These are phyloP conservation scores for Odontesthes bonariensis DNA, from an alignment of 2,113 vertebrate genomes.

Conservation along the genomic window DNA sequence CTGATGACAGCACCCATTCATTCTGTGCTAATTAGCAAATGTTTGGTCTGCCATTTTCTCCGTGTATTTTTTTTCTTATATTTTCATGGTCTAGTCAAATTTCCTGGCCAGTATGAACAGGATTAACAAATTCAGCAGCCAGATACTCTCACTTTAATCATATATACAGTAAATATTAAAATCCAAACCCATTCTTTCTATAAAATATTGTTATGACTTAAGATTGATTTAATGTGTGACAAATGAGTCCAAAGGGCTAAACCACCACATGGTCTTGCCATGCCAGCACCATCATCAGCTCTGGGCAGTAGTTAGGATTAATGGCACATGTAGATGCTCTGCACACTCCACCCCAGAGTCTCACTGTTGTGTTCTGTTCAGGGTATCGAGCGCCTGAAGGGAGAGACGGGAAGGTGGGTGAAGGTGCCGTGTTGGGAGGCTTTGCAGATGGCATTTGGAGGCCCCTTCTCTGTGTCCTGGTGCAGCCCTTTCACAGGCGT, in stretches of 20 bases:
- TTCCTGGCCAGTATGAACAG: constrained; percentile 11
- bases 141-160: background rate
- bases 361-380: constrained; percentile 73
- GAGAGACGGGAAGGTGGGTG: constrained; percentile 88
- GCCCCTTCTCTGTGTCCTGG: constrained; percentile 87
- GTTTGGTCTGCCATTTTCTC: too few relatives aligned
- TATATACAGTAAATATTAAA: background rate
- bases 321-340: background rate
- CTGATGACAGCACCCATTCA: background rate
- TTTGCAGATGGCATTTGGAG: constrained; percentile 87
- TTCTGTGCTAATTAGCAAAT: background rate
- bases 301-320: background rate
- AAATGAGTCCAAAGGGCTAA: too few relatives aligned
- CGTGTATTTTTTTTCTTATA: background rate
- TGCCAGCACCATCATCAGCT: background rate
- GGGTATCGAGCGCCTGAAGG: constrained; percentile 94
- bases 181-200: too few relatives aligned
- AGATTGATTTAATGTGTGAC: too few relatives aligned
- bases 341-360: constrained; percentile 2
- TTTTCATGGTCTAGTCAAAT: background rate
- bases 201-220: too few relatives aligned
- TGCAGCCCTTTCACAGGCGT: constrained; percentile 89
- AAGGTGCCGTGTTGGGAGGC: constrained; percentile 84
- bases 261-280: background rate
- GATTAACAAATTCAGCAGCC: background rate